Base-by-base conservation (phyloP, 2,113 vertebrate genomes). In the Pseudonaja textilis region DNA sequence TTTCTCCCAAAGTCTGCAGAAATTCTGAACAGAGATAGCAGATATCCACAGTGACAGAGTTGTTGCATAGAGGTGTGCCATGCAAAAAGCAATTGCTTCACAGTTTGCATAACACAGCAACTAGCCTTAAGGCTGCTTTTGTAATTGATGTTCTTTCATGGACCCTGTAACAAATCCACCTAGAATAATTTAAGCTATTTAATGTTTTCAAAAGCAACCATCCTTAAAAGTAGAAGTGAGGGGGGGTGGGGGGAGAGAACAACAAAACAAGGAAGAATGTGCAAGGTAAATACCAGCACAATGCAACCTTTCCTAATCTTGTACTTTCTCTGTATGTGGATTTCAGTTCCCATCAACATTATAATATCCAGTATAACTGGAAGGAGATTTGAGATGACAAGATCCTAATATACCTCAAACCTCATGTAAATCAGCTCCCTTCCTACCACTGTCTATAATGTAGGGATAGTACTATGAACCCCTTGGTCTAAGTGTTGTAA, bases 141-240 rank as follows among this genome's bases (percentile, higher is more conserved):
- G 29, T 61, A 93, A 85, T 8, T 93, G 87, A 59, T 89, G 55
- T 74, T 91, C 50, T 88, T 91, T 91, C 64, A 54, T 5, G 1
- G 59, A 59, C 81, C 69, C 61, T 52, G 61, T 91, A 94, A 94
- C 55, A 92, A 92, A 89, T 85, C 39, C 61, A 69, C 54, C 34
- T n/a, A 64, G 0, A 64, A 89, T 29, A 90, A 89, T 89, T 93
- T 81, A 93, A 95, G 90, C 34, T 11, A 64, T 22, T 92, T 94
- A 54, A 90, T 25, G 25, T 85, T 93, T 85, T 81, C 42, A 57
- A 87, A 96, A 95, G 20, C 47, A 55, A 69, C 93, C 57, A 87
- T 93, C 9, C 45, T 92, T 88, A 87, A 94, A 89, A 52, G 90
- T 92, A 85, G 69, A 25, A 42, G 26, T 11, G 25, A 10, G 3